phyloP scores from a whole-genome alignment of 2,888 invertebrate species.

The Drosophila cracens region DNA sequence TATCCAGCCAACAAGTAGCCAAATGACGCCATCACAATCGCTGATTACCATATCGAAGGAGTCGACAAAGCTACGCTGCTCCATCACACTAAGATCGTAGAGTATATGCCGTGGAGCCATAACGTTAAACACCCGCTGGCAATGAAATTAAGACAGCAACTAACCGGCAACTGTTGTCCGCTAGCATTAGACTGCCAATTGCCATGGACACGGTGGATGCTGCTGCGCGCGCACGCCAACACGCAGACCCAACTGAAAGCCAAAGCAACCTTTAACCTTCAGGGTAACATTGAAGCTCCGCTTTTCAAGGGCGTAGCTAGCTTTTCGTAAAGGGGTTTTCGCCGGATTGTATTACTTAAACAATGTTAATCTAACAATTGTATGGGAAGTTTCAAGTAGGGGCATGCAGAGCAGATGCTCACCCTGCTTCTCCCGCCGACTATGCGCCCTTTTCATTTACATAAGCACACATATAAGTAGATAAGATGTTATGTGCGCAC shows the following conservation, averaged over 20 bases:
- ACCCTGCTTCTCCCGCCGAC: neutral
- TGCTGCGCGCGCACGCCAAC: constrained; percentile 67
- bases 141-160: constrained; percentile 22
- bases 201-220: constrained; percentile 26
- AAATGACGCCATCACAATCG: constrained; percentile 87
- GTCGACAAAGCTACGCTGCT: constrained; percentile 83
- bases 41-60: constrained; percentile 87
- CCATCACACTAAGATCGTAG: constrained; percentile 64
- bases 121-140: constrained; percentile 9
- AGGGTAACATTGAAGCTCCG: constrained; percentile 59
- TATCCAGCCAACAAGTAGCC: constrained; percentile 82
- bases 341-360: neutral
- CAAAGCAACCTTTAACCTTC: constrained; percentile 61
- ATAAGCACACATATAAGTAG: neutral
- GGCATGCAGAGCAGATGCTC: neutral
- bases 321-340: neutral
- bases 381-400: neutral
- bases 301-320: neutral
- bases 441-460: neutral
- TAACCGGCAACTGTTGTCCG: constrained; percentile 15
- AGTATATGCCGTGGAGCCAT: constrained; percentile 73
- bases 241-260: constrained; percentile 33
- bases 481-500: constrained; percentile 2
- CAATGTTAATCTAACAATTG: neutral
- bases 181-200: constrained; percentile 11